These are phyloP conservation scores for Pipra filicauda DNA, from an alignment of 2,113 vertebrate species.

Conservation along the genomic window DNA sequence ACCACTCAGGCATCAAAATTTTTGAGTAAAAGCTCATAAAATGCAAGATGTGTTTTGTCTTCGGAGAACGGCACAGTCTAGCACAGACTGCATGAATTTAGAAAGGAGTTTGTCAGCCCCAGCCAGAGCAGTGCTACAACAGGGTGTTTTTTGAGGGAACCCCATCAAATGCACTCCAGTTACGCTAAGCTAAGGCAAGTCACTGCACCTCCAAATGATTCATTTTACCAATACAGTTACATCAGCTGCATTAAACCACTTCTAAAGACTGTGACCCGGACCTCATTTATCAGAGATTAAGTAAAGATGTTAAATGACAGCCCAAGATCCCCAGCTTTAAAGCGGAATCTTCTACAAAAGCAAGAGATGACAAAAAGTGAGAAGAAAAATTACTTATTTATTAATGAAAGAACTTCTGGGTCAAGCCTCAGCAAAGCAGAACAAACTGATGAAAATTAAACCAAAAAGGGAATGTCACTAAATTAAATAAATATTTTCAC, in stretches of 20 bases:
- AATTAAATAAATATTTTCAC: not conserved
- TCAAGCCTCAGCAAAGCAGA: not conserved
- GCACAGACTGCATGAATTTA: not conserved
- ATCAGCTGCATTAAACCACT: slow-evolving; percentile 52
- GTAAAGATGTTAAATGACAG: slow-evolving; percentile 38
- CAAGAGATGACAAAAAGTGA: not conserved
- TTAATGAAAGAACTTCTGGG: not conserved
- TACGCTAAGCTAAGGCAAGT: not conserved
- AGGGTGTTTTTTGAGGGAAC: not conserved
- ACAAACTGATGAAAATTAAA: not conserved
- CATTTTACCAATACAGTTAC: slow-evolving; percentile 19
- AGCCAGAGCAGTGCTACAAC: not conserved
- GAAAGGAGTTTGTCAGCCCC: not conserved
- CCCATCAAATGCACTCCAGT: not conserved
- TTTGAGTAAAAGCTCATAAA: not conserved
- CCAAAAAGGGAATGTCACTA: not conserved
- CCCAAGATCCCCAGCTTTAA: slow-evolving; percentile 5
- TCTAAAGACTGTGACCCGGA: slow-evolving; percentile 46
- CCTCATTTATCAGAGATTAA: slow-evolving; percentile 50
- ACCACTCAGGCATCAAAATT: not conserved
- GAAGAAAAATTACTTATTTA: not conserved
- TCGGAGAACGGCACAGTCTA: not conserved
- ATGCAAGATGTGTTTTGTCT: not conserved
- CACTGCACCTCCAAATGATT: not conserved
- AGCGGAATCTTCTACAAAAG: not conserved